Conservation (phyloP, 2,888 invertebrate genomes). For the Prosapia bicincta region DNA sequence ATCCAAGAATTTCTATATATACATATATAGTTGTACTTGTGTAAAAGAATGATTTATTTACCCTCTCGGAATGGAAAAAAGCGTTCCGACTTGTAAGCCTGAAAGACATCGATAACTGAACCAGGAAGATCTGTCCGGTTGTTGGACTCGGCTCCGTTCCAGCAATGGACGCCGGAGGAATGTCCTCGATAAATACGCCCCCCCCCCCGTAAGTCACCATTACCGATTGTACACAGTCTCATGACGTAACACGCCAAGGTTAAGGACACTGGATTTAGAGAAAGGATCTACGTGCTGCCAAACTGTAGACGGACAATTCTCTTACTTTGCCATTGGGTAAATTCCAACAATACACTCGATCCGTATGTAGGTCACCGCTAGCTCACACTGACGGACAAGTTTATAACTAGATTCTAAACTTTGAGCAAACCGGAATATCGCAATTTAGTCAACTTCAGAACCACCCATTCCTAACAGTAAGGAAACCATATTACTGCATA, state of each 20-base stretch:
- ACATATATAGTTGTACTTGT: too few species aligned
- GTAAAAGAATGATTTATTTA: too few species aligned
- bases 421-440: too few species aligned
- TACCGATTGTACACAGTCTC: not conserved
- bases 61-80: too few species aligned
- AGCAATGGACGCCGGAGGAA: not conserved
- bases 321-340: not conserved
- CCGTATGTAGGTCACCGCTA: not conserved
- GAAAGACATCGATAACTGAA: not conserved
- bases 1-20: too few species aligned
- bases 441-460: too few species aligned
- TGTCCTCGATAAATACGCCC: not conserved
- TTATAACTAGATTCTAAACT: too few species aligned
- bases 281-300: not conserved
- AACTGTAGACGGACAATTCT: not conserved
- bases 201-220: not conserved
- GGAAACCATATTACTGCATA: too few species aligned
- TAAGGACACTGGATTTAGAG: not conserved
- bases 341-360: not conserved
- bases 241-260: not conserved
- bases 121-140: not conserved
- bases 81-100: not conserved
- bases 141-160: not conserved
- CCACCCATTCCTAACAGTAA: too few species aligned
- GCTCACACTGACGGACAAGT: too few species aligned